Percentiles rank a stretch among this genome's conserved stretches.
Conservation (phyloP, 2,797 vertebrate genomes). For the Pangasius mekongensis region DNA sequence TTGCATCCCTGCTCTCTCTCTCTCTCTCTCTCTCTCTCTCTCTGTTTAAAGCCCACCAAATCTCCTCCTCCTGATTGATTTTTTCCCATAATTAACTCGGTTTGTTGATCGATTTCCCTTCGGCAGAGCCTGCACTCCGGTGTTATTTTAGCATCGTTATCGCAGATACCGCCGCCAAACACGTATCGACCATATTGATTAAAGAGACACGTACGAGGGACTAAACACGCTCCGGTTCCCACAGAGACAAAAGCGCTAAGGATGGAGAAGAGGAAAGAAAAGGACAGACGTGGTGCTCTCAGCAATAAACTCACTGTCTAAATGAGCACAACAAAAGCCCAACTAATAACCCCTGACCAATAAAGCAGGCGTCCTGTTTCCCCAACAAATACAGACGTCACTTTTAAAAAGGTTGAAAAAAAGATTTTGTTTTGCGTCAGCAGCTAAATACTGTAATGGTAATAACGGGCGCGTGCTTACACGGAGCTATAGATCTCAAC, state of each 20-base stretch:
- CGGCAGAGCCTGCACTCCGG: slow-evolving; percentile 67
- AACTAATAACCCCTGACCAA: not conserved
- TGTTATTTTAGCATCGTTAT: slow-evolving; percentile 69
- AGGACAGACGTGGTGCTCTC: not conserved
- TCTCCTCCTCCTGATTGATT: slow-evolving; percentile 86
- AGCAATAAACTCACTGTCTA: not conserved
- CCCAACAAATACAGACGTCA: not conserved
- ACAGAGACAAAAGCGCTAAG: slow-evolving; percentile 41
- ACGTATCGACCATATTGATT: slow-evolving; percentile 74
- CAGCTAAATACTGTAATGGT: not conserved
- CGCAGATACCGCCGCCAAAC: slow-evolving; percentile 66
- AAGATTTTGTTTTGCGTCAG: not conserved
- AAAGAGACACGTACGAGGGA: slow-evolving; percentile 62
- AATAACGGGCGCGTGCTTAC: not conserved
- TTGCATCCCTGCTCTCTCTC: slow-evolving; percentile 16
- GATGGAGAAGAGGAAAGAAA: slow-evolving; percentile 8
- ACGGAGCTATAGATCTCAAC: not conserved
- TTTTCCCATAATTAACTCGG: slow-evolving; percentile 84
- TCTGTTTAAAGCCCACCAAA: slow-evolving; percentile 63
- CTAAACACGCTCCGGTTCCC: slow-evolving; percentile 54
- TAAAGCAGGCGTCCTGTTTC: not conserved
- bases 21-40: slow-evolving; percentile 21
- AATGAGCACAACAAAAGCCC: slow-evolving; percentile 10
- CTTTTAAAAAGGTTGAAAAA: not conserved
- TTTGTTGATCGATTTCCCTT: slow-evolving; percentile 83